Evolutionary conservation across 2,888 invertebrate genomes (phyloP).

Genomic region (Apotomis capreana): DNA sequence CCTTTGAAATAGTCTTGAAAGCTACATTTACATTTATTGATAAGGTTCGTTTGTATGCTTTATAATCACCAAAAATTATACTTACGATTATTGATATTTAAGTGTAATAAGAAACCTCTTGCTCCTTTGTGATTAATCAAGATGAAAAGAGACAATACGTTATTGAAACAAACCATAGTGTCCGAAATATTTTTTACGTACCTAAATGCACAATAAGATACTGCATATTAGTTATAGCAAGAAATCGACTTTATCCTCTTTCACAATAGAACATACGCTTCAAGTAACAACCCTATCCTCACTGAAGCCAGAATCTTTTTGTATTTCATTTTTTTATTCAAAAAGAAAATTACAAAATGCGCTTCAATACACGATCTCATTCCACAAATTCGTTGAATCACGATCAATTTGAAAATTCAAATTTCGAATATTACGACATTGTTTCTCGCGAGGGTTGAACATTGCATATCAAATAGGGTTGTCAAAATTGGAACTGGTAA

Average conservation of each 20-base stretch:
- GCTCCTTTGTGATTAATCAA: no score
- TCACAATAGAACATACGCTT: neutral
- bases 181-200: neutral
- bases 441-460: conserved; percentile 19
- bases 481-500: neutral
- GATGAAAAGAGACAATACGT: neutral
- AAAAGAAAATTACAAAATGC: conserved; percentile 6
- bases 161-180: neutral
- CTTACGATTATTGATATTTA: no score
- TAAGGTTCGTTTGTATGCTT: conserved; percentile 10
- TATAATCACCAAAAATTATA: no score
- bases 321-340: neutral
- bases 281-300: neutral
- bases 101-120: no score
- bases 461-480: conserved; percentile 37
- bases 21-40: conserved; percentile 20
- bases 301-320: neutral
- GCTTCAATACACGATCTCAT: conserved; percentile 15
- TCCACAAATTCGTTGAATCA: conserved; percentile 29
- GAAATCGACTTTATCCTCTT: no score
- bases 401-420: conserved; percentile 38
- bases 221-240: no score
- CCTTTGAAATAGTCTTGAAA: conserved; percentile 19
- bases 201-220: no score
- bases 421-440: conserved; percentile 35